phyloP scores from a whole-genome alignment of 1,140 invertebrate genomes.

The Bombus difficillimus region DNA sequence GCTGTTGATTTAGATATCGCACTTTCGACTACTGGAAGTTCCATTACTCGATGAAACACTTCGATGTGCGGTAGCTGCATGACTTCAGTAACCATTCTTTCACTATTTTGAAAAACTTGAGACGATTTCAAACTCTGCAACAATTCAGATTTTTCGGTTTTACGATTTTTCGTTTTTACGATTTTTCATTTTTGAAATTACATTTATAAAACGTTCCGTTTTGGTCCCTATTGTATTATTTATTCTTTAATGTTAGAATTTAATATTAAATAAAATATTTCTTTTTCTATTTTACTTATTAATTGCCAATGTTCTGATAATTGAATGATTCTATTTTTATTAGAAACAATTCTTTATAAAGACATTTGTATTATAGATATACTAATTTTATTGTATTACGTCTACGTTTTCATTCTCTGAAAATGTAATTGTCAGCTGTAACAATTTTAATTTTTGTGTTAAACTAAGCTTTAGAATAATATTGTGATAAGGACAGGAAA shows the following conservation, averaged over 20 bases:
- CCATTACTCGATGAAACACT: conserved; percentile 83
- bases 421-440: background rate
- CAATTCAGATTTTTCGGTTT: background rate
- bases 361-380: background rate
- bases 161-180: background rate
- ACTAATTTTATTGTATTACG: background rate
- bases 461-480: background rate
- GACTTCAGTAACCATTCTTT: conserved; percentile 65
- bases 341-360: background rate
- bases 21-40: conserved; percentile 83
- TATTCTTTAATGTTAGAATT: background rate
- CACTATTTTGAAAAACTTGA: background rate
- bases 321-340: background rate
- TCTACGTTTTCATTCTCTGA: background rate
- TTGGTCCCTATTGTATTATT: background rate
- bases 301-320: background rate
- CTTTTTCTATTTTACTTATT: background rate
- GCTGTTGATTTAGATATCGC: conserved; percentile 83
- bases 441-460: background rate
- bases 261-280: background rate
- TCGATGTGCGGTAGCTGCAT: conserved; percentile 82
- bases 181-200: background rate
- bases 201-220: background rate
- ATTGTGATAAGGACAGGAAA: background rate
- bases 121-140: background rate